Evolutionary conservation across 2,113 vertebrate genomes (phyloP), one percentile per base, ranked within the genome.

Genomic region (Aplodontia rufa): DNA sequence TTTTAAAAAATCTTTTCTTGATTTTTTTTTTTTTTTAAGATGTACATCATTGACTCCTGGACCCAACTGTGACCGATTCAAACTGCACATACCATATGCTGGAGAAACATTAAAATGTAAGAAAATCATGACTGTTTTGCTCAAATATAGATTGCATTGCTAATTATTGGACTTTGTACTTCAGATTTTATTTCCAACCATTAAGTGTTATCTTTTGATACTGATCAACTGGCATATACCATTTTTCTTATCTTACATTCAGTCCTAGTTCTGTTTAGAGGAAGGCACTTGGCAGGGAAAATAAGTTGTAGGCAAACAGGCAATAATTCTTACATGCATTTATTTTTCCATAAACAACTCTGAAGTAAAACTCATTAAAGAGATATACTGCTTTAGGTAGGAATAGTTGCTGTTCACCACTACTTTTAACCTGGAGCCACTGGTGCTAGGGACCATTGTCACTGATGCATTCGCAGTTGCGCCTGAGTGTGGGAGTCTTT

Each of bases 91-190:
- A 93, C 99, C 99, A 4, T 99, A 99, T 87, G 99, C 99, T 91
- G 99, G 99, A 98, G 99, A 99, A 98, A 99, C 99, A 19, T 98
- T 99, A 68, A 99, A 99, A 99, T 99, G 99, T 99, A 98, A 99
- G 99, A 98, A 96, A 95, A 93, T 74, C 62, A 22, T 92, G 68
- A 10, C 82, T 62, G 0, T 96, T 60, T 62, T 92, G 1, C 30
- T 68, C 28, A 82, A 74, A 81, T 84, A 42, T 26, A 71, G 72
- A 55, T 86, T 35, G 17, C 7, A 51, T 69, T 62, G 37, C 81
- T 79, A 76, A 17, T 76, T 85, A 53, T 16, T 91, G 51, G 45
- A 62, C 42, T 81, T 91, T 53, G 64, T 81, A 68, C 30, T 90
- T 94, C 64, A 47, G 10, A 68, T 94, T 90, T 92, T 93, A 86